Base-by-base conservation (phyloP, 1,140 invertebrate species). In the Drosophila bifasciata region DNA sequence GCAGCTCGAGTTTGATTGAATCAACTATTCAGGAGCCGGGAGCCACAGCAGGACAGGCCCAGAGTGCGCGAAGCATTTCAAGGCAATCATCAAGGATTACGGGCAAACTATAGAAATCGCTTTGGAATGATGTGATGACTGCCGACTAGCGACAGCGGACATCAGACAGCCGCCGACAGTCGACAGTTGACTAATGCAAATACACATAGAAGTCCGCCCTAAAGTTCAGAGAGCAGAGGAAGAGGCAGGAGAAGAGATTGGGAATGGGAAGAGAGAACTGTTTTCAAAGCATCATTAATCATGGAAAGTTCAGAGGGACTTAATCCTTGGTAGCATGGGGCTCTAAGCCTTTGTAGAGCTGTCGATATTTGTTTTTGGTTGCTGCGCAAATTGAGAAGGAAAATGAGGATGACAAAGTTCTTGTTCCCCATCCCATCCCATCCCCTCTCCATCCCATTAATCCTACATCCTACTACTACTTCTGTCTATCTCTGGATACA, bases 281-380 rank as follows among this genome's bases (percentile, higher is more conserved):
- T 84, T 84, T 85, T 72, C 79, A 84, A 79, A 75, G 75, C 69
- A 61, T 83, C 79, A 83, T 83, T 83, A 83, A 83, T 78, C 79
- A 83, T 84, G 58, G 62, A 84, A 84, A 83, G 69, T 84, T 84
- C 56, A 49, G 61, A 67, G 71, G 64, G 63, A 79, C 72, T 70
- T 85, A 85, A 85, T 86, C 76, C 80, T 41, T 74, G 69, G 60
- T 66, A 73, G 36, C 75, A 36, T 0, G 23, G 23, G 23, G 23
- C 1, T 25, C 32, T 68, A 71, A 77, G 50, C 73, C 79, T 63
- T 77, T 68, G 69, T 48, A 21, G 56, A 60, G 79, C 74, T 83
- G 79, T 83, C 79, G 79, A 83, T 83, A 84, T 83, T 83, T 83
- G 79, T 77, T 62, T 83, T 81, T 70, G 56, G 58, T 69, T 78